Evolutionary conservation across 1,140 invertebrate genomes (phyloP), one percentile per base, ranked within the genome.

Genomic region (Pomacea maculata): DNA sequence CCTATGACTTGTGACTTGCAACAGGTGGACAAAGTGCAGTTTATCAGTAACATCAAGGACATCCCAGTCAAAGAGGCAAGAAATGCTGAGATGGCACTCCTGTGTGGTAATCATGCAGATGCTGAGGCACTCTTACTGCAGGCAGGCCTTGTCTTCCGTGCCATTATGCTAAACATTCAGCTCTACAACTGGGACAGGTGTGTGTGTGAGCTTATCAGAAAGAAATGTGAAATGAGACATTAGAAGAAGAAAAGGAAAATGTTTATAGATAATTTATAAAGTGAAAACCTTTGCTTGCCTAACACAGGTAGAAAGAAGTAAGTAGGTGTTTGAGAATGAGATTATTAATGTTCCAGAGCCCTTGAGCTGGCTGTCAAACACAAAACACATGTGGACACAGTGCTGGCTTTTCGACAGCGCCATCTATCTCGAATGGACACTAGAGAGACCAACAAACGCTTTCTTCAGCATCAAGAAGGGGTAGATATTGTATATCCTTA

Each of bases 1-100:
- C 14, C 45, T 29, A n/a, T 68, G 57, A 70, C 21, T 21, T 34
- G 10, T 70, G 21, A 34, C 21, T 70, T 12, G 29, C 83, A 84
- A 52, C 79, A 93, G 93, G 95, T 94, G 72, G 97, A 98, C 86
- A 98, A 98, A 94, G 97, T 98, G 0, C 94, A 95, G 85, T 97
- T 96, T 88, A 95, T 98, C 78, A 94, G 95, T 88, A 94, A 96
- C 85, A 94, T 98, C 45, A 96, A 96, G 90, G 89, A 93, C 78
- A 91, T 94, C 52, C 91, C 92, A 25, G 87, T 91, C n/a, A 92
- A 93, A 80, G 93, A 94, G 78, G 91, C 95, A 76, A 93, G 94
- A 87, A 93, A 94, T 87, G 96, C 96, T n/a, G 95, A 96, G 90
- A 95, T 96, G 90, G 94, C 95, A 0, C 88, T 97, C 14, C 91